Evolutionary conservation across 2,888 invertebrate genomes (phyloP), one percentile per base, ranked within the genome.

Genomic region (Epinotia bilunana): DNA sequence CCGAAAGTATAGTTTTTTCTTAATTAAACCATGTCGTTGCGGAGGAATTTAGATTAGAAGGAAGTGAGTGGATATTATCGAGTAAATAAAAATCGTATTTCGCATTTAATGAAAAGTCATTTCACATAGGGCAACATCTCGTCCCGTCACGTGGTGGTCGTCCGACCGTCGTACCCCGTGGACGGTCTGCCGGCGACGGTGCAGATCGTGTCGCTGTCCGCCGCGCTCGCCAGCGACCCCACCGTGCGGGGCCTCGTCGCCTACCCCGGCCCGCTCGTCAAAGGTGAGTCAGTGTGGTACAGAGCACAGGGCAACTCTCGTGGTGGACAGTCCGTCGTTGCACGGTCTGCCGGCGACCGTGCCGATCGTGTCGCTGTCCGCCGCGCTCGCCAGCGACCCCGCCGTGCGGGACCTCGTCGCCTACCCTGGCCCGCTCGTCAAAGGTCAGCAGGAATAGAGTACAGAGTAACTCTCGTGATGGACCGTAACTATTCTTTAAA

Each of bases 241-340:
- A 94, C 95, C 73, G 94, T 95, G 77, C 93, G 95, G 69, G 95
- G 97, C 81, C 93, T 98, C 74, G 95, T 95, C 80, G 92, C 94
- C 75, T 98, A 96, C 90, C 98, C 98, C 49, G 98, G 98, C 7
- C 98, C 98, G 74, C 94, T 98, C 77, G 93, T 97, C 78, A 97
- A 94, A 83, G 93, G 93, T 91, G 78, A 69, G 23, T 33, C 23
- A 1, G 23, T 60, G 13, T 60, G 4, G 12, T 6, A 23, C 16
- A 4, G 5, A 11, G 23, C 16, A 58, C 23, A 23, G 33, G 33
- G 23, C 58, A 23, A 23, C 58, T 13, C 58, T 20, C 23, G 58
- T 58, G 23, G 23, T 58, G 13, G 58, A 20, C 28, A 3, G 60
- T 28, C 60, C 96, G 78, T 87, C 20, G 20, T 20, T 95, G 79